phyloP scores from a whole-genome alignment of 92 coral and sea anemone genomes.

The Paramuricea clavata region DNA sequence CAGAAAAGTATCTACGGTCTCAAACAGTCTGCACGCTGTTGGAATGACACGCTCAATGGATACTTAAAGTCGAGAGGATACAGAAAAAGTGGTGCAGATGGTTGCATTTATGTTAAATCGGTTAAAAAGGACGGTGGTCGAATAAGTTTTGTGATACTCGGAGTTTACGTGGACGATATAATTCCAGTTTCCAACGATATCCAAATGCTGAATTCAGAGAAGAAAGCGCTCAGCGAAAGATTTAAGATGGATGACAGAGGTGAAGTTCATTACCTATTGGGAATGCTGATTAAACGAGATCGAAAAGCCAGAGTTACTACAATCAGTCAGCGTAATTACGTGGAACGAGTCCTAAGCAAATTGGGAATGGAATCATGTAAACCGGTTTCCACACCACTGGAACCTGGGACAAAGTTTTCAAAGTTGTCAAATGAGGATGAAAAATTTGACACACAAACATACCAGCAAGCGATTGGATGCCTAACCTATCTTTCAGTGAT shows the following conservation, averaged over 20 bases:
- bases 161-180: conserved; percentile 32
- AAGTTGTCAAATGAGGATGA: conserved; percentile 27
- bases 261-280: neutral
- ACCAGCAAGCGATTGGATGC: conserved; percentile 45
- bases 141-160: conserved; percentile 21
- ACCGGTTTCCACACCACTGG: conserved; percentile 39
- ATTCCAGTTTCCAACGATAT: conserved; percentile 19
- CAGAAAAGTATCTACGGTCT: conserved; percentile 20
- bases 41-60: conserved; percentile 24
- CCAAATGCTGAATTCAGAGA: neutral
- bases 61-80: conserved; percentile 10
- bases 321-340: neutral
- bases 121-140: neutral
- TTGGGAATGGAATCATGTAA: conserved; percentile 48
- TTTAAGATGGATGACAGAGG: neutral
- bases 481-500: conserved; percentile 30
- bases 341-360: neutral
- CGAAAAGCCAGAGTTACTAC: neutral
- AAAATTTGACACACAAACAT: conserved; percentile 36
- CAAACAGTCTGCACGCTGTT: conserved; percentile 31
- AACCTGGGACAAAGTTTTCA: conserved; percentile 42
- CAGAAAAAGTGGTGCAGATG: neutral
- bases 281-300: neutral
- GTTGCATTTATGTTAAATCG: neutral
- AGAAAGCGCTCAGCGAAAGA: neutral